Base-by-base conservation (phyloP, 2,888 invertebrate species). In the Dicyrtoma fusca region DNA sequence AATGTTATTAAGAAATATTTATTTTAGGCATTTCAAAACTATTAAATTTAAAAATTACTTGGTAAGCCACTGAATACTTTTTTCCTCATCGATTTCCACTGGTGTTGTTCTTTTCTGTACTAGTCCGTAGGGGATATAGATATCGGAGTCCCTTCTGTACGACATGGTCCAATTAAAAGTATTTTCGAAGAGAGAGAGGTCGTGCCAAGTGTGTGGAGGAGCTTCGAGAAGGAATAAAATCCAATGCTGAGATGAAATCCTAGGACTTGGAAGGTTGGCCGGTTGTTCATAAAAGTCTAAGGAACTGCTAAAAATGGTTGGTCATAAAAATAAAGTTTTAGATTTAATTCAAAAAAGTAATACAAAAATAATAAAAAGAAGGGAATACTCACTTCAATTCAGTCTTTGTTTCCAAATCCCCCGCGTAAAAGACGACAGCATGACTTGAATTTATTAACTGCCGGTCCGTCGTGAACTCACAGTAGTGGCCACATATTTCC, bases 111-210 rank as follows among this genome's bases (percentile, higher is more conserved):
- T 34, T 13, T 1, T n/a, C 13, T 10, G 2, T 25, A 59, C 25
- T 25, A 4, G 1, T 3, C 59, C 69, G n/a, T 69, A 57, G 6
- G 45, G n/a, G 1, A 45, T 49, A n/a, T 8, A 21, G 17, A 69
- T 61, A 8, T 69, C 59, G 11, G 69, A 44, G 62, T 77, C 75
- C n/a, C 51, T 17, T 14, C 77, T 69, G 74, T 74, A 77, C 10
- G 74, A 74, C 77, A 76, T 76, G n/a, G 76, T 76, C 73, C 69
- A 75, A 63, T 77, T 76, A 14, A 64, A 64, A 1, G 47, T 11
- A n/a, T n/a, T 14, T 21, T 64, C 44, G 3, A 64, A 47, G 11
- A n/a, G 11, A 14, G 49, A 47, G 10, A 47, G 23, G n/a, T 26
- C 59, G 5, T 13, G 26, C 14, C 14, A 1, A 1, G 59, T 23